A percentile compares a stretch with the other conserved stretches of the same genome.
phyloP scores from a whole-genome alignment of 2,888 invertebrate genomes.

The Platycheirus albimanus region DNA sequence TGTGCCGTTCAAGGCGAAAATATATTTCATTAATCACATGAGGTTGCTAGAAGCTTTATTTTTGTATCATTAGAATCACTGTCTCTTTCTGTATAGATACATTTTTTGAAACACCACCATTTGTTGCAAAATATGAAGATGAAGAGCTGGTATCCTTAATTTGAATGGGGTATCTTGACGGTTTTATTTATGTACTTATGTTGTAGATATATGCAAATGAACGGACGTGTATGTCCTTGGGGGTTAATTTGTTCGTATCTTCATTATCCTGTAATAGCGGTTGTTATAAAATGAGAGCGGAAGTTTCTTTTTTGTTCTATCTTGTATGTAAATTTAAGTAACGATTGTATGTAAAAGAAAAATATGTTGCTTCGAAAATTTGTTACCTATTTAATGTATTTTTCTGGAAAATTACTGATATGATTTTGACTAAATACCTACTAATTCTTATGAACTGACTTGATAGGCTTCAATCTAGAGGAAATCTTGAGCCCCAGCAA shows the following conservation, averaged over 20 bases:
- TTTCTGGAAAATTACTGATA: too few relatives aligned
- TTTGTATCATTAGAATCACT: too few relatives aligned
- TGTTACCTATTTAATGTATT: too few relatives aligned
- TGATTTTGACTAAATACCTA: too few relatives aligned
- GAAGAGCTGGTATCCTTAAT: constrained; percentile 41
- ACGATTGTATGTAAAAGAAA: too few relatives aligned
- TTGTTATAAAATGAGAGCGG: constrained; percentile 55
- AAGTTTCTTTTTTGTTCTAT: constrained; percentile 23
- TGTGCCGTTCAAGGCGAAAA: too few relatives aligned
- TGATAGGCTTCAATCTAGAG: too few relatives aligned
- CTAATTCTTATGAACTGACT: too few relatives aligned
- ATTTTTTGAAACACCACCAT: constrained; percentile 32
- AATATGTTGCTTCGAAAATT: too few relatives aligned
- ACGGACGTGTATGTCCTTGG: constrained; percentile 74
- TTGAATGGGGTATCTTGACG: constrained; percentile 59
- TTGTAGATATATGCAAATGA: constrained; percentile 74
- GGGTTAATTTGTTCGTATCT: constrained; percentile 76
- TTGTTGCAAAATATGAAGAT: constrained; percentile 19
- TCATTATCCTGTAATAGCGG: constrained; percentile 68
- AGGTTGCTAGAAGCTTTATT: too few relatives aligned
- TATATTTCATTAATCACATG: too few relatives aligned
- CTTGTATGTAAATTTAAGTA: background rate
- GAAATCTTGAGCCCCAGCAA: too few relatives aligned
- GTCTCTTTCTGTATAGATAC: background rate
- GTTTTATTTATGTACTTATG: constrained; percentile 75